Evolutionary conservation across 2,888 invertebrate genomes (phyloP).

Genomic region (Carabus problematicus): DNA sequence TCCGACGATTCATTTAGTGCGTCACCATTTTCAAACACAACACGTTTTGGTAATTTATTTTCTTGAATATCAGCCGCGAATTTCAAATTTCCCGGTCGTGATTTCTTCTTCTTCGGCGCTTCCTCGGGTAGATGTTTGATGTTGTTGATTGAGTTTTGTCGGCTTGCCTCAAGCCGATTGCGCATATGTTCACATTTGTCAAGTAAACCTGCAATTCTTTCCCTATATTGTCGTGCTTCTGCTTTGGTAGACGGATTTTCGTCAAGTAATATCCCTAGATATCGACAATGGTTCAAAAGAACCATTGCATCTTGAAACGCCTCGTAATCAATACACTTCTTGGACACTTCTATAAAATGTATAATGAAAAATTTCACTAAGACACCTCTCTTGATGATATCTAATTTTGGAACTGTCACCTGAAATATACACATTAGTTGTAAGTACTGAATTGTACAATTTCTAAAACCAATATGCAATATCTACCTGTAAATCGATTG

Average conservation of each 20-base stretch:
- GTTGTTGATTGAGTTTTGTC: neutral
- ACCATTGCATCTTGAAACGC: constrained; percentile 68
- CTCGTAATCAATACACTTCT: constrained; percentile 68
- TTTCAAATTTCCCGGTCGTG: constrained; percentile 15
- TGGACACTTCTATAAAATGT: constrained; percentile 75
- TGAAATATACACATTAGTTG: constrained; percentile 47
- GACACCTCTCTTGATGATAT: constrained; percentile 66
- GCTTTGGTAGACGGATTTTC: constrained; percentile 65
- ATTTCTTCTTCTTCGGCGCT: constrained; percentile 21
- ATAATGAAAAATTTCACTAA: constrained; percentile 75
- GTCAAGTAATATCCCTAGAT: constrained; percentile 68
- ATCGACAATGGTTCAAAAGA: constrained; percentile 74
- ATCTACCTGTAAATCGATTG: constrained; percentile 63
- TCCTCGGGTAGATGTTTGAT: neutral
- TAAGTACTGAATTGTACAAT: neutral
- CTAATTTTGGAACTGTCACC: constrained; percentile 59
- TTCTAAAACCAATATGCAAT: neutral
- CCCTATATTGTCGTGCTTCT: constrained; percentile 55
- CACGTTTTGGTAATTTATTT: constrained; percentile 12
- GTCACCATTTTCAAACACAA: neutral
- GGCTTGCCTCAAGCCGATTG: no score
- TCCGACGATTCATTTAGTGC: constrained; percentile 13
- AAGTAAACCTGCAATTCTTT: constrained; percentile 59
- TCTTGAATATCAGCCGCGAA: constrained; percentile 17
- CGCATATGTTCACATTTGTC: constrained; percentile 59